Evolutionary conservation across 2,888 invertebrate species (phyloP).

Genomic region (Aphrophora alni): DNA sequence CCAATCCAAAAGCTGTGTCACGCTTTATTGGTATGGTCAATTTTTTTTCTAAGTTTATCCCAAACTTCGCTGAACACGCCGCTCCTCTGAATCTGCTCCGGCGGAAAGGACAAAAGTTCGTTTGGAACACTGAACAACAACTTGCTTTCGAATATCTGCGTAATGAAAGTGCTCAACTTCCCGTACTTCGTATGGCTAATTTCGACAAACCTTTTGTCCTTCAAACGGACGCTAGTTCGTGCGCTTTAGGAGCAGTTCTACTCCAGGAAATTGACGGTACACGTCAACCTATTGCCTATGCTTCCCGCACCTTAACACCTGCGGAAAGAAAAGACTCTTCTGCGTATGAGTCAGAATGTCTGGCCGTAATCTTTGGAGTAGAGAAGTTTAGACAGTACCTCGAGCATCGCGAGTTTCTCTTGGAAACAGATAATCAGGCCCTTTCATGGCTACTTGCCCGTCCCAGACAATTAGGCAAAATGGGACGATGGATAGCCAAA

Average conservation of each 20-base stretch:
- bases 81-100: constrained; percentile 48
- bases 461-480: constrained; percentile 5
- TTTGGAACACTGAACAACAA: background rate
- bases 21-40: constrained; percentile 46
- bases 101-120: constrained; percentile 25
- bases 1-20: constrained; percentile 40
- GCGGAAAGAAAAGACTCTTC: background rate
- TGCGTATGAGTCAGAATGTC: constrained; percentile 28
- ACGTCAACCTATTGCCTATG: constrained; percentile 23
- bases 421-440: constrained; percentile 30
- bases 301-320: constrained; percentile 24
- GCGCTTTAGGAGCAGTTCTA: constrained; percentile 26
- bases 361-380: constrained; percentile 16
- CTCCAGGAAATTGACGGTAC: constrained; percentile 17
- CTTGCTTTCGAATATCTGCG: constrained; percentile 1
- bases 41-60: constrained; percentile 50
- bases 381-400: constrained; percentile 22
- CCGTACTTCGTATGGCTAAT: constrained; percentile 17
- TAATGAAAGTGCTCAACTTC: constrained; percentile 17
- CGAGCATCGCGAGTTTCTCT: constrained; percentile 18
- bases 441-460: constrained; percentile 17
- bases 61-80: constrained; percentile 43
- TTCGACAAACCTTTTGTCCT: constrained; percentile 19
- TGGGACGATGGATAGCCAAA: constrained; percentile 18
- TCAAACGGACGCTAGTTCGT: constrained; percentile 22